Conservation (phyloP, 2,888 invertebrate genomes). For the Halictus ligatus region DNA sequence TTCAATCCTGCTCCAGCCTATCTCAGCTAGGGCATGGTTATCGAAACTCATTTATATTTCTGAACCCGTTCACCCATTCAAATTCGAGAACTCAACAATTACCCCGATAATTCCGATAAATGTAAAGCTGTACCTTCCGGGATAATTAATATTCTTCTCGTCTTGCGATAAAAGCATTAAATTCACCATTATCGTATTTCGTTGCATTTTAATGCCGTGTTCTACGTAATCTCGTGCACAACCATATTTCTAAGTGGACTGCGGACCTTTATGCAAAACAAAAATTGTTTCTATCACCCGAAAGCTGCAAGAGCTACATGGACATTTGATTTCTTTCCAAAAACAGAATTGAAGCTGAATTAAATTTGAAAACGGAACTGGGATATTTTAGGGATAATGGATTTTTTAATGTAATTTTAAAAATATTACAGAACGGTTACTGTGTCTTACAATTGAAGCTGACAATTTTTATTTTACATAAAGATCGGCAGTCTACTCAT, state of each 20-base stretch:
- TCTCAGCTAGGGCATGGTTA: conserved; percentile 61
- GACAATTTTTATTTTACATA: not conserved
- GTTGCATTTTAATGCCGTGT: not conserved
- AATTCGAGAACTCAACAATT: conserved; percentile 24
- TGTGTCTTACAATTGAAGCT: too few relatives aligned
- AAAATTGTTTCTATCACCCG: not conserved
- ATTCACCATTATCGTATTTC: not conserved
- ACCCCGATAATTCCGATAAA: conserved; percentile 24
- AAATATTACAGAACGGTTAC: not conserved
- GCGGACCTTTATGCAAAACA: not conserved
- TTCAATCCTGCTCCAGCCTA: conserved; percentile 65
- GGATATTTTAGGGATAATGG: too few relatives aligned
- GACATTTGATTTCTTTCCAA: too few relatives aligned
- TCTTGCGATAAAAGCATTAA: not conserved
- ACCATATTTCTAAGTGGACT: not conserved
- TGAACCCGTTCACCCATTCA: conserved; percentile 67
- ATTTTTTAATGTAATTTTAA: too few relatives aligned
- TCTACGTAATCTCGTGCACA: not conserved
- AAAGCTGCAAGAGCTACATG: not conserved
- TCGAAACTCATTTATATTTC: conserved; percentile 77
- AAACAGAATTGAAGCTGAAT: too few relatives aligned
- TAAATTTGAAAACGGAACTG: too few relatives aligned
- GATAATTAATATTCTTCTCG: not conserved
- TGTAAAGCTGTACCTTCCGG: not conserved
- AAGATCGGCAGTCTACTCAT: not conserved